These are phyloP conservation scores for Chiloscyllium punctatum DNA, from an alignment of 2,797 vertebrate genomes.

Conservation along the genomic window DNA sequence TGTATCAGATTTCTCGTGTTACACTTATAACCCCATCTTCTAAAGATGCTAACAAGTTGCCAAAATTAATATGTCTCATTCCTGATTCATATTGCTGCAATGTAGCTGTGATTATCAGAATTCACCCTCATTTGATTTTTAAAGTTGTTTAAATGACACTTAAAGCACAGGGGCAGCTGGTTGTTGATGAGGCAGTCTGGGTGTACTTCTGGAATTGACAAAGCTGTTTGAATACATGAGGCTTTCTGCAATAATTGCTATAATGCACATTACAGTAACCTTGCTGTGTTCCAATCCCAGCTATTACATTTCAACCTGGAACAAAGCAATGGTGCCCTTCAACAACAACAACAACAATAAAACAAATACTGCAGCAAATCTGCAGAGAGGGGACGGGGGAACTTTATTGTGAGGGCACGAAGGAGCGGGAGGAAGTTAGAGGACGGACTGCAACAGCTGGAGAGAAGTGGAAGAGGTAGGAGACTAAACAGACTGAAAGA, in stretches of 20 bases:
- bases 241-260: too few species aligned
- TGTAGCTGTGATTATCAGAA: neutral
- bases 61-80: neutral
- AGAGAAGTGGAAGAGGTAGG: neutral
- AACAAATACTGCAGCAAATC: too few species aligned
- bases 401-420: neutral
- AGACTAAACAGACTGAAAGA: neutral
- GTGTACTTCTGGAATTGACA: too few species aligned
- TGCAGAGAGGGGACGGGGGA: neutral
- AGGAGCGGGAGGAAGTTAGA: neutral
- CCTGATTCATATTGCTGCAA: neutral
- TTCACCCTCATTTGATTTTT: neutral
- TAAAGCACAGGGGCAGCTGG: neutral
- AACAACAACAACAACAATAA: too few species aligned
- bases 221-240: too few species aligned
- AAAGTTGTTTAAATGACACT: neutral
- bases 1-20: too few species aligned
- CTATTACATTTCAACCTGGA: neutral
- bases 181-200: neutral
- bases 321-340: neutral
- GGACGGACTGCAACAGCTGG: neutral
- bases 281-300: neutral
- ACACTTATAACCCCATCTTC: too few species aligned
- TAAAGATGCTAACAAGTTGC: neutral
- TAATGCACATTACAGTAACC: neutral